Base-by-base conservation (phyloP, 2,888 invertebrate genomes). In the Tiphia femorata region DNA sequence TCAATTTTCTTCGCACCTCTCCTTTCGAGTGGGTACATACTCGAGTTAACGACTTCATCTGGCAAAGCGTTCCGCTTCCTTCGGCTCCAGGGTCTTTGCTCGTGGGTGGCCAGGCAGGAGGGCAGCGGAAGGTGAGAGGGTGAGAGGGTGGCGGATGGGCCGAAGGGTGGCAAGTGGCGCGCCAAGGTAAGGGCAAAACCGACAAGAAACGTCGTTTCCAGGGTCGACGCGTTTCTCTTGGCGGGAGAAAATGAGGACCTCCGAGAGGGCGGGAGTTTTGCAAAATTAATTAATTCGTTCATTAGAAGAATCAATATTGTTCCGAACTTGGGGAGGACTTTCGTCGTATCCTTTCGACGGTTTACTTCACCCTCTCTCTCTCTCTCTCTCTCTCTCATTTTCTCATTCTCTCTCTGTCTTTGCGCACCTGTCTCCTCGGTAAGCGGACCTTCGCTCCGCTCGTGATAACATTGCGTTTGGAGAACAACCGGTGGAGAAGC, bases 41-140 rank as follows among this genome's bases (percentile, higher is more conserved):
- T 76, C 70, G 70, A 76, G 75, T 77, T 76, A 77, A 76, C 76
- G 76, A 76, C 71, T 77, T 76, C 77, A 73, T 73, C 70, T 64
- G 58, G 64, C 41, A 49, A 41, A 44, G 17, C 53, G 53, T 19
- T 46, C 35, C 40, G 53, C 37, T 46, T 46, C 51, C 49, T 53
- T 59, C 49, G 55, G 42, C 52, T 54, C 49, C 49, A 51, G 25
- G 52, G 40, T n/a, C n/a, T n/a, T n/a, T n/a, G n/a, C n/a, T 50
- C 25, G 49, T 27, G 52, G 35, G 25, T n/a, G 25, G 14, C 20
- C 3, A 19, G 12, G 41, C 8, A n/a, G 14, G 33, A 37, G 44
- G 12, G 12, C 6, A 29, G 29, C 29, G 29, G 33, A n/a, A 12
- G 33, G 35, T 17, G 47, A 41, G 42, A 38, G 49, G 23, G 30